These are phyloP conservation scores for Suncus etruscus DNA, from an alignment of 2,113 vertebrate species.

Conservation along the genomic window DNA sequence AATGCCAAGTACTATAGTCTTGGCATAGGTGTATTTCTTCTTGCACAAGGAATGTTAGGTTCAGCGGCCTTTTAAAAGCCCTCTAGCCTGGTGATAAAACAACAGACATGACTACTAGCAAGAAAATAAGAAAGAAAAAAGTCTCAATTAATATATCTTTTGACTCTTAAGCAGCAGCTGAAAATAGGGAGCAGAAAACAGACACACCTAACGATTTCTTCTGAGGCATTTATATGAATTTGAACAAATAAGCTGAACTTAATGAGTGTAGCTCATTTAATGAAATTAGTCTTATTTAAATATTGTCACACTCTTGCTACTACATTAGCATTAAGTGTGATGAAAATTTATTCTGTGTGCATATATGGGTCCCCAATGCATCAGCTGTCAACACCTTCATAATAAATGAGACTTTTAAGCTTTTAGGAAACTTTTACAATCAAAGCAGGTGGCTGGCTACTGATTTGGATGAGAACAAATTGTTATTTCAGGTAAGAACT, in stretches of 20 bases:
- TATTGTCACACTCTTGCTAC: slow-evolving; percentile 54
- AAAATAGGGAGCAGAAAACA: slow-evolving; percentile 33
- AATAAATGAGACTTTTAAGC: slow-evolving; percentile 13
- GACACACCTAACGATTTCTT: slow-evolving; percentile 37
- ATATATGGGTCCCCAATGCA: slow-evolving; percentile 32
- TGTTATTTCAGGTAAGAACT: slow-evolving; percentile 22
- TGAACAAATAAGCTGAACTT: slow-evolving; percentile 5
- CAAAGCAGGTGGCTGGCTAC: neutral
- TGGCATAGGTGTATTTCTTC: slow-evolving; percentile 57
- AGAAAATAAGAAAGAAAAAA: neutral
- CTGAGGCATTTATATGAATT: slow-evolving; percentile 27
- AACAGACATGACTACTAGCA: neutral
- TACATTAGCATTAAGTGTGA: slow-evolving; percentile 16
- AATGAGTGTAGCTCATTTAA: slow-evolving; percentile 54
- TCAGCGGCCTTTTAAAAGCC: neutral
- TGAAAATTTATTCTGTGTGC: slow-evolving; percentile 62
- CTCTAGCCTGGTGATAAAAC: neutral
- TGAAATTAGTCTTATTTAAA: slow-evolving; percentile 69
- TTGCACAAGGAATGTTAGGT: slow-evolving; percentile 32
- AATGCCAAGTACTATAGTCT: slow-evolving; percentile 30
- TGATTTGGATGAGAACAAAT: neutral
- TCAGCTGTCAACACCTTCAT: neutral
- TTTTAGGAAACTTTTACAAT: slow-evolving; percentile 55
- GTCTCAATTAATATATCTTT: slow-evolving; percentile 6
- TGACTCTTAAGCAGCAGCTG: neutral